phyloP scores from a whole-genome alignment of 2,888 invertebrate genomes.

The Orthonychiurus folsomi region DNA sequence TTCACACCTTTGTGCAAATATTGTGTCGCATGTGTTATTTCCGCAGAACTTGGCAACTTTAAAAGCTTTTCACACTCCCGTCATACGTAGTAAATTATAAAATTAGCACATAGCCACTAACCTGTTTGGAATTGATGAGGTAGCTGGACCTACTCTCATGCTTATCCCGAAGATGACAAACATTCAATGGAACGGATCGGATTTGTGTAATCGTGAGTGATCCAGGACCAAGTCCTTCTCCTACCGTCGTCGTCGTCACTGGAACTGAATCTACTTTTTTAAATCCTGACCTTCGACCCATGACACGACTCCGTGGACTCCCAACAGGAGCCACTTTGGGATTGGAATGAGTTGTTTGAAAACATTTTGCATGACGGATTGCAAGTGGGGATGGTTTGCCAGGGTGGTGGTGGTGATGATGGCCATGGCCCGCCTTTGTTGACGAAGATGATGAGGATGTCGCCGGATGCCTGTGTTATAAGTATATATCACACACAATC shows the following conservation, averaged over 20 bases:
- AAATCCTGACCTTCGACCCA: not conserved
- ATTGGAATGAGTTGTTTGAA: constrained; percentile 18
- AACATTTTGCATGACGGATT: constrained; percentile 31
- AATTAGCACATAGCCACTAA: too few species aligned
- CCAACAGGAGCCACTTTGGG: not conserved
- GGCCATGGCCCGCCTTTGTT: not conserved
- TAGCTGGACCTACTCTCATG: constrained; percentile 24
- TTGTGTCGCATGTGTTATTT: not conserved
- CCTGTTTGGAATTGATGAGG: constrained; percentile 32
- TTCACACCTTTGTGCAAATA: not conserved
- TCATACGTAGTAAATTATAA: not conserved
- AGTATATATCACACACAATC: not conserved
- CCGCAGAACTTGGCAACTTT: not conserved
- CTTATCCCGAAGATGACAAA: constrained; percentile 26
- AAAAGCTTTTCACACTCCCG: not conserved
- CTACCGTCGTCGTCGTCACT: constrained; percentile 5
- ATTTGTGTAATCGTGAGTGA: constrained; percentile 31
- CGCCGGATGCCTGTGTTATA: not conserved
- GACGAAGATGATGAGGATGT: not conserved
- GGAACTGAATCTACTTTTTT: not conserved
- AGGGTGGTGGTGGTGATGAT: not conserved
- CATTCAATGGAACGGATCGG: constrained; percentile 29
- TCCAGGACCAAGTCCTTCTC: constrained; percentile 10
- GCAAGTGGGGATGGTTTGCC: not conserved
- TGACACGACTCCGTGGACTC: not conserved